A percentile compares a stretch with the other conserved stretches of the same genome.
These are phyloP conservation scores for Ceyx erithaca DNA, from an alignment of 2,797 vertebrate genomes.

Conservation along the genomic window DNA sequence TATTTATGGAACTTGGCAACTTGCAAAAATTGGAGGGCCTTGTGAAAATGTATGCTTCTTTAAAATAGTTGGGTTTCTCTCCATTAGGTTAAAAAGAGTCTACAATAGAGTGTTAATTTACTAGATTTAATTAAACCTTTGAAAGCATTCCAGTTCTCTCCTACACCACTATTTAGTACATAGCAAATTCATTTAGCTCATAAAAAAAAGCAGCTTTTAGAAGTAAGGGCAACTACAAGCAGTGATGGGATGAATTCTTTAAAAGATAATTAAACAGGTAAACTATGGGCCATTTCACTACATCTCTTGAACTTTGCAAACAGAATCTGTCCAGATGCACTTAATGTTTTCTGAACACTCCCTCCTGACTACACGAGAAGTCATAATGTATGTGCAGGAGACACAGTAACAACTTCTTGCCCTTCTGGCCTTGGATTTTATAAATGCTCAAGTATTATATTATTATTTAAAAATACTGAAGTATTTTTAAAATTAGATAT, in stretches of 20 bases:
- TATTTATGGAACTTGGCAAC: slow-evolving; percentile 39
- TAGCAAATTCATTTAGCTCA: slow-evolving; percentile 23
- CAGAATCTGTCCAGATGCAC: slow-evolving; percentile 68
- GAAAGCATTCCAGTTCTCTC: slow-evolving; percentile 46
- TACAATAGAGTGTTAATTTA: slow-evolving; percentile 33
- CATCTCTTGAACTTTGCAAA: slow-evolving; percentile 59
- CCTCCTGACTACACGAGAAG: slow-evolving; percentile 48
- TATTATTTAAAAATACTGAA: background rate
- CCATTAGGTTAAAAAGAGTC: slow-evolving; percentile 23
- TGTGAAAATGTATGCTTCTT: slow-evolving; percentile 9
- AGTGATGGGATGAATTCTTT: background rate
- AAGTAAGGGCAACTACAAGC: slow-evolving; percentile 18
- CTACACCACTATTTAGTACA: background rate
- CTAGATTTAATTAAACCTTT: slow-evolving; percentile 55
- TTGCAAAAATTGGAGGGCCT: slow-evolving; percentile 38
- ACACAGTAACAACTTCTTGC: background rate
- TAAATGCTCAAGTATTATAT: background rate
- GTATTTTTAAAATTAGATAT: background rate
- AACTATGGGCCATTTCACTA: slow-evolving; percentile 18
- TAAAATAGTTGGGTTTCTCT: slow-evolving; percentile 45
- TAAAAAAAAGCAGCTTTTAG: slow-evolving; percentile 29
- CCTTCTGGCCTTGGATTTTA: background rate
- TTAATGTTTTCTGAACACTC: slow-evolving; percentile 5
- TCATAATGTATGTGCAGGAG: background rate
- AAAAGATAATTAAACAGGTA: slow-evolving; percentile 43